Evolutionary conservation across 2,888 invertebrate genomes (phyloP).

Genomic region (Caenorhabditis macrosperma): DNA sequence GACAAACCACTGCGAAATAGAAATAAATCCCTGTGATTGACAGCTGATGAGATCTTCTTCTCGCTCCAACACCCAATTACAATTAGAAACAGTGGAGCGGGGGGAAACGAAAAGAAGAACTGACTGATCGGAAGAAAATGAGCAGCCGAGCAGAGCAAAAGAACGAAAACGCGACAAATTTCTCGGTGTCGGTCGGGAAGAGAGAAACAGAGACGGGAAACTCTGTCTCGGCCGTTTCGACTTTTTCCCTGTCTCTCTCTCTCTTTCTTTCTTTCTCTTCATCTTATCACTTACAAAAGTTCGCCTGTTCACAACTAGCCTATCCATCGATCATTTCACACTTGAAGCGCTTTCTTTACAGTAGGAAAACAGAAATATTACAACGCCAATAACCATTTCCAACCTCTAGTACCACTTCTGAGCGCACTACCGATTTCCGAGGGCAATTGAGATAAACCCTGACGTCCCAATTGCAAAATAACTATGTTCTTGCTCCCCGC

Average conservation of each 20-base stretch:
- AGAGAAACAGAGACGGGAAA: constrained; percentile 32
- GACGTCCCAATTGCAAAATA: neutral
- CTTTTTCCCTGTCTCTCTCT: neutral
- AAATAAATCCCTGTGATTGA: constrained; percentile 34
- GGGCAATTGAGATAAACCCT: constrained; percentile 12
- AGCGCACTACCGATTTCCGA: constrained; percentile 14
- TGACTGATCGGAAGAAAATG: constrained; percentile 56
- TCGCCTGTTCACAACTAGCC: constrained; percentile 30
- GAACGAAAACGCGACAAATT: constrained; percentile 56
- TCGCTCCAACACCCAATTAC: constrained; percentile 53
- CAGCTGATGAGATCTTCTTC: constrained; percentile 39
- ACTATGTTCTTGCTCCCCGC: constrained; percentile 15
- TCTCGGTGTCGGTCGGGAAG: constrained; percentile 26
- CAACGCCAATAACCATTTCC: constrained; percentile 20
- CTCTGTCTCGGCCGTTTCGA: neutral
- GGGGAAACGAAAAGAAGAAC: constrained; percentile 22
- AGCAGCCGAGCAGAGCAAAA: constrained; percentile 49
- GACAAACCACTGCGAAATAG: constrained; percentile 46
- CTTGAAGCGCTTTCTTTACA: neutral
- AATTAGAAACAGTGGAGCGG: constrained; percentile 54
- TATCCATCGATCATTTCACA: constrained; percentile 19
- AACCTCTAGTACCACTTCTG: neutral
- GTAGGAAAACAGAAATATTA: neutral
- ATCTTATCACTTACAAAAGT: constrained; percentile 52
- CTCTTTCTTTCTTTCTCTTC: constrained; percentile 16